These are phyloP conservation scores for Henricia sp. DNA, from an alignment of 53 echinoderm and acorn worm genomes.

Conservation along the genomic window DNA sequence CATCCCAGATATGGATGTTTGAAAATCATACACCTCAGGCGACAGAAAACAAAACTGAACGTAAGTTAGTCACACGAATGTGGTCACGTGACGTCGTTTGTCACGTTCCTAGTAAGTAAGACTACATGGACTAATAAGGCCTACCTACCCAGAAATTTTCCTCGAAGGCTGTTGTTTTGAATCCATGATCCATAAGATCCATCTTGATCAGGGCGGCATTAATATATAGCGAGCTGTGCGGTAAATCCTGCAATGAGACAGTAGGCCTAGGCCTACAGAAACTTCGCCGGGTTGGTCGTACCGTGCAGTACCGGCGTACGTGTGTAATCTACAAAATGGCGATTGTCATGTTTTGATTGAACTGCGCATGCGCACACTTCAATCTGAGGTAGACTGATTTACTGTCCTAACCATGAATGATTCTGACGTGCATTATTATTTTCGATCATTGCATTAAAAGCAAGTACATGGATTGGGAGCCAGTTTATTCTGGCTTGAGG, in stretches of 20 bases:
- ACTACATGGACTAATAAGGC: not conserved
- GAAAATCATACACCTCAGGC: not conserved
- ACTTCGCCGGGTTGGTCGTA: slow-evolving; percentile 31
- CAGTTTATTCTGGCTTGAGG: too few relatives aligned
- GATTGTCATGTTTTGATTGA: slow-evolving; percentile 55
- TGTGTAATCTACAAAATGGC: slow-evolving; percentile 58
- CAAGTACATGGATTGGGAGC: too few relatives aligned
- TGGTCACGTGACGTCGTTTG: too few relatives aligned
- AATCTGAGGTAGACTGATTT: too few relatives aligned
- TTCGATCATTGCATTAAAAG: too few relatives aligned
- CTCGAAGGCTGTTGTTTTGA: slow-evolving; percentile 83
- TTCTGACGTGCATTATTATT: too few relatives aligned
- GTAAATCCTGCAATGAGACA: too few relatives aligned
- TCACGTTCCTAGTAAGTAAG: too few relatives aligned
- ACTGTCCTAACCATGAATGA: too few relatives aligned
- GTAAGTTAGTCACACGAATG: not conserved
- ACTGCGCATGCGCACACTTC: slow-evolving; percentile 51
- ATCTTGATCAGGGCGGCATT: not conserved
- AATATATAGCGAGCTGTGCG: too few relatives aligned
- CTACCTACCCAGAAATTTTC: slow-evolving; percentile 89
- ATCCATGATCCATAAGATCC: slow-evolving; percentile 34
- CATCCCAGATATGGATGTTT: too few relatives aligned
- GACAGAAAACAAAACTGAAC: not conserved
- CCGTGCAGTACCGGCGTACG: not conserved
- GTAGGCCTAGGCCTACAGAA: too few relatives aligned